Conservation (phyloP, 2,888 invertebrate species). For the Limnephilus rhombicus region DNA sequence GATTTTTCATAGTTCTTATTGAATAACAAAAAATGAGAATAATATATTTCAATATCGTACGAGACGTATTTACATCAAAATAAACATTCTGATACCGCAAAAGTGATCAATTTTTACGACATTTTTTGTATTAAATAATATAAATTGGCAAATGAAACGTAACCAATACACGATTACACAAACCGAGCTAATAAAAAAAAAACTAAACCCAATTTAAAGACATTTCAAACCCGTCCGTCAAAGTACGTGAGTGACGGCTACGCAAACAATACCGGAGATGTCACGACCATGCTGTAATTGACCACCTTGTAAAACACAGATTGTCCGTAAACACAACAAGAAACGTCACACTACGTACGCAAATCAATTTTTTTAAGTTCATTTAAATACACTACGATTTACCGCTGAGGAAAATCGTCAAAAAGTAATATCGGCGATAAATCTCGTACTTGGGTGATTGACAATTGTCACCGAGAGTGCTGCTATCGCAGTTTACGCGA, state of each 20-base stretch:
- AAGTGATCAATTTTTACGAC: background rate
- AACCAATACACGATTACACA: background rate
- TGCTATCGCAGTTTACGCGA: background rate
- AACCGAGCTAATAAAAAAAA: conserved; percentile 29
- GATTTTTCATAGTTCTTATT: background rate
- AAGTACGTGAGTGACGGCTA: background rate
- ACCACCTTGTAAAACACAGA: conserved; percentile 32
- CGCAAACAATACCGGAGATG: conserved; percentile 28
- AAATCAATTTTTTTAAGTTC: background rate
- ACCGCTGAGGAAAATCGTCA: conserved; percentile 12
- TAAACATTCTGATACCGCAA: background rate
- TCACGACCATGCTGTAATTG: conserved; percentile 48
- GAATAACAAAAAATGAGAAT: background rate
- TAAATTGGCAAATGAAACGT: conserved; percentile 28
- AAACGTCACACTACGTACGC: background rate
- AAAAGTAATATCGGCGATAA: conserved; percentile 24
- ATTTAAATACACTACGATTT: conserved; percentile 2
- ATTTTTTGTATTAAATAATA: conserved; percentile 13
- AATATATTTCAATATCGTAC: background rate
- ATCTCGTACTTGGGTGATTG: conserved; percentile 12
- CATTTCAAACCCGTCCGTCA: background rate
- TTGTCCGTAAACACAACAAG: conserved; percentile 31
- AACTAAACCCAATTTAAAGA: conserved; percentile 38
- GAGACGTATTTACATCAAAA: background rate
- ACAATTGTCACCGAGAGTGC: background rate